A percentile compares a stretch with the other conserved stretches of the same genome.
Conservation (phyloP, 1,140 invertebrate species). For the Laupala kohalensis region DNA sequence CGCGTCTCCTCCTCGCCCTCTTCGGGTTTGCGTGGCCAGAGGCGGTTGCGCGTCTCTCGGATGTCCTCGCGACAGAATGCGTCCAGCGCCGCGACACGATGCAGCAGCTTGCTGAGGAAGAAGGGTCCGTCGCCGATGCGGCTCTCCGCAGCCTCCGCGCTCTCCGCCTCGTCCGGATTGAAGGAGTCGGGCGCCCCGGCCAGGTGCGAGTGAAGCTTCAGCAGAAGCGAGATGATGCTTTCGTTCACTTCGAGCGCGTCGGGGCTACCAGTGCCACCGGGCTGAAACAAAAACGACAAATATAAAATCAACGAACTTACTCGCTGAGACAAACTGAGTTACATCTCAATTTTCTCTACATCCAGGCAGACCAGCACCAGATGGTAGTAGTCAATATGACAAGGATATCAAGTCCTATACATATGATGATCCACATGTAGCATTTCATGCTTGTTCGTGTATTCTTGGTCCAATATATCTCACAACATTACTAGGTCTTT, state of each 20-base stretch:
- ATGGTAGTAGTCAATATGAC: too few relatives aligned
- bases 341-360: too few relatives aligned
- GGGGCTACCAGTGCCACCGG: not conserved
- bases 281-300: too few relatives aligned
- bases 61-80: conserved; percentile 47
- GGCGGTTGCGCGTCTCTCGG: conserved; percentile 46
- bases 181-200: conserved; percentile 70
- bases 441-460: too few relatives aligned
- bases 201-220: conserved; percentile 87
- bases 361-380: too few relatives aligned
- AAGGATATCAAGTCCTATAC: too few relatives aligned
- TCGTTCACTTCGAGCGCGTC: conserved; percentile 54
- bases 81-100: conserved; percentile 57
- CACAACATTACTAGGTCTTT: too few relatives aligned
- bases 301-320: too few relatives aligned
- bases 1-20: conserved; percentile 61
- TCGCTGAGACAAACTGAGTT: too few relatives aligned
- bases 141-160: conserved; percentile 26
- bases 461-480: too few relatives aligned
- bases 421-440: too few relatives aligned
- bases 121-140: conserved; percentile 77
- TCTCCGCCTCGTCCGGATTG: conserved; percentile 38
- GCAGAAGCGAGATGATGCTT: conserved; percentile 78
- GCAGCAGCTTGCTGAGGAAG: conserved; percentile 66
- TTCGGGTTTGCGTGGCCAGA: conserved; percentile 61